A percentile compares a stretch with the other conserved stretches of the same genome.
These are phyloP conservation scores for Eulithis testata DNA, from an alignment of 2,888 invertebrate genomes.

Conservation along the genomic window DNA sequence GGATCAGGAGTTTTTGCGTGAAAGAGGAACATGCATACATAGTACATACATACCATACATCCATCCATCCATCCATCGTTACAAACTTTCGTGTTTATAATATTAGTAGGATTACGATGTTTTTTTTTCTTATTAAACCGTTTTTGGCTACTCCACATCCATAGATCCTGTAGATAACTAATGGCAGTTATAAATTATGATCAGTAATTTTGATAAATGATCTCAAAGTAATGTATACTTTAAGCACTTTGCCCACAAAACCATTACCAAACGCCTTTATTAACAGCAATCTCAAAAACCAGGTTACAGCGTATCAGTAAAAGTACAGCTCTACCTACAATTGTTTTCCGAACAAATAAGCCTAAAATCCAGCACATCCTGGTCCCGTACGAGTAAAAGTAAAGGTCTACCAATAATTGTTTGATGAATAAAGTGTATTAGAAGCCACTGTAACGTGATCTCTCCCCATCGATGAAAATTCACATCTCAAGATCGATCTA, in stretches of 20 bases:
- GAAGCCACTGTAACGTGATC: conserved; percentile 15
- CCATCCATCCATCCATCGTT: no score
- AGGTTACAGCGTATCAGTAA: conserved; percentile 13
- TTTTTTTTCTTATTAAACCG: no score
- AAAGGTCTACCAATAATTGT: conserved; percentile 11
- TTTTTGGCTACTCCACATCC: no score
- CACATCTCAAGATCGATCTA: conserved; percentile 47
- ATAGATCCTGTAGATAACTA: no score
- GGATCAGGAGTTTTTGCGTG: no score
- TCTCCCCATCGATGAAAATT: conserved; percentile 27
- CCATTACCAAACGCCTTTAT: neutral
- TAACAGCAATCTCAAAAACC: conserved; percentile 12
- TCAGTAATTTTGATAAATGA: neutral
- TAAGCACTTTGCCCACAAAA: conserved; percentile 2
- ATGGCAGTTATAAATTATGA: neutral
- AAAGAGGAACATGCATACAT: no score
- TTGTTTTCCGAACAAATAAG: conserved; percentile 1
- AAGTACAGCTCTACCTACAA: conserved; percentile 12
- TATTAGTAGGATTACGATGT: no score
- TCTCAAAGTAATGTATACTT: neutral
- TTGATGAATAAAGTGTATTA: neutral
- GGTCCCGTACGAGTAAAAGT: neutral
- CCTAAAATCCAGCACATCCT: conserved; percentile 7
- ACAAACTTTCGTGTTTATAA: no score
- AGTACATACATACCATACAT: no score